phyloP scores from a whole-genome alignment of 2,797 vertebrate genomes.

The Poecilia velifera region DNA sequence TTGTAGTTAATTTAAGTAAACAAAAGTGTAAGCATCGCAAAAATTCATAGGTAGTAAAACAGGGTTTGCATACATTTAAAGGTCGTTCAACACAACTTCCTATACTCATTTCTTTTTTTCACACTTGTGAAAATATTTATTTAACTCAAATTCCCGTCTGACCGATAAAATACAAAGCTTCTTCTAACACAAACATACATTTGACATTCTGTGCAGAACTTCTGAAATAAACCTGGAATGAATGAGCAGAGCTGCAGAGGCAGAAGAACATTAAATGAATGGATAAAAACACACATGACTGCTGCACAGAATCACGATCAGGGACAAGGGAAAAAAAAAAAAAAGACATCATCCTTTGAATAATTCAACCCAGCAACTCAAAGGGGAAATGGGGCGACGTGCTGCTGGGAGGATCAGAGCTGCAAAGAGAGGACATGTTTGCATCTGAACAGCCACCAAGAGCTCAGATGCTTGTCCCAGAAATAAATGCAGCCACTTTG shows the following conservation, averaged over 20 bases:
- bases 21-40: not conserved
- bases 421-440: constrained; percentile 12
- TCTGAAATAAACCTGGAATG: constrained; percentile 4
- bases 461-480: constrained; percentile 39
- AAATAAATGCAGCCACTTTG: constrained; percentile 33
- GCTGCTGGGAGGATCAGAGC: constrained; percentile 33
- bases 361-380: constrained; percentile 43
- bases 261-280: constrained; percentile 12
- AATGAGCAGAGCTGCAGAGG: constrained; percentile 8
- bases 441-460: constrained; percentile 2
- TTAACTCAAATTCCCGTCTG: not conserved
- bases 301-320: constrained; percentile 27
- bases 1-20: not conserved
- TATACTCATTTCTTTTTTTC: not conserved
- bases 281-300: not conserved
- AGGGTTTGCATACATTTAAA: not conserved
- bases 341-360: constrained; percentile 43
- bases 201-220: not conserved
- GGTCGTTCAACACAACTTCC: not conserved
- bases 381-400: constrained; percentile 35
- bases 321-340: not conserved
- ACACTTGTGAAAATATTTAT: not conserved
- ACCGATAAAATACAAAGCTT: not conserved
- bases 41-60: not conserved
- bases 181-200: not conserved